A percentile compares a stretch with the other conserved stretches of the same genome.
These are phyloP conservation scores for Halocynthia roretzi DNA, from an alignment of 23 tunicate species.

Conservation along the genomic window DNA sequence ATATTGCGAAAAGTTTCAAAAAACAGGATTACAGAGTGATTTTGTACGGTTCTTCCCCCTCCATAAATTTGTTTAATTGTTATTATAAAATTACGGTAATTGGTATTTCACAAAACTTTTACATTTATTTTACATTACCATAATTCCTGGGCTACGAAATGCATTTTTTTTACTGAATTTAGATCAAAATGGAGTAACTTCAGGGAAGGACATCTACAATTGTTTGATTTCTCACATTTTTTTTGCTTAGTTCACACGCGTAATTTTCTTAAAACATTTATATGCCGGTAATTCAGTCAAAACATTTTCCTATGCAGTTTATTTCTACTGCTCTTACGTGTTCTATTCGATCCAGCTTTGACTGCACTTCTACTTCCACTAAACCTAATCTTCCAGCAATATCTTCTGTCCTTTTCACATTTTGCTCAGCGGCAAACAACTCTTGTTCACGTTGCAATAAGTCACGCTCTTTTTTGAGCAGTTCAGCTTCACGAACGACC, in stretches of 20 bases:
- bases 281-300: too few relatives aligned
- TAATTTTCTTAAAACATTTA: too few relatives aligned
- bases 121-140: too few relatives aligned
- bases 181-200: too few relatives aligned
- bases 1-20: background rate
- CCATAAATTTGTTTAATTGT: too few relatives aligned
- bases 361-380: conserved; percentile 75
- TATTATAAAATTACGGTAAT: background rate
- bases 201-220: too few relatives aligned
- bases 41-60: too few relatives aligned
- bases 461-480: conserved; percentile 27
- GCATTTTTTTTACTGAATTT: too few relatives aligned
- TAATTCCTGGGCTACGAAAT: too few relatives aligned
- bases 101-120: background rate
- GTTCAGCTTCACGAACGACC: conserved; percentile 29
- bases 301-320: background rate
- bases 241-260: too few relatives aligned
- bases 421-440: conserved; percentile 21
- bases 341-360: conserved; percentile 45
- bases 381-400: conserved; percentile 51
- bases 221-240: too few relatives aligned
- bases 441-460: conserved; percentile 15
- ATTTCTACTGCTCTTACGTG: conserved; percentile 15
- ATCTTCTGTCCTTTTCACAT: conserved; percentile 44
- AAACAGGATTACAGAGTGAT: background rate